phyloP scores from a whole-genome alignment of 2,113 vertebrate genomes.

The Rhinichthys klamathensis region DNA sequence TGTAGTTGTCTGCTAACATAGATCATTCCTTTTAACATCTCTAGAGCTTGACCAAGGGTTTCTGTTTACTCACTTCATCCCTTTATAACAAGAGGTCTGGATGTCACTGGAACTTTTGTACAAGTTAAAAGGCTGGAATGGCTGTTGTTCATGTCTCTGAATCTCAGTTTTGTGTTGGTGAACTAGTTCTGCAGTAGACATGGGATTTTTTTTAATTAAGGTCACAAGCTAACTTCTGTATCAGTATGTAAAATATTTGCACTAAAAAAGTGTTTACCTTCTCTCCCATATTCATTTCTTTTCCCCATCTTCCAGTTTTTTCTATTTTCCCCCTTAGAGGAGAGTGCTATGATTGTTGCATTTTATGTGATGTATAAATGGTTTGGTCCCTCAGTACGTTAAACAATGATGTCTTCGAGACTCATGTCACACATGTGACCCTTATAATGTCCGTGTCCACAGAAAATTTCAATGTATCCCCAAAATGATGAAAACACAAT shows the following conservation, averaged over 20 bases:
- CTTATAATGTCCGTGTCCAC: neutral
- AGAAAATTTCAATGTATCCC: neutral
- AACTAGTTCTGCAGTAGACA: neutral
- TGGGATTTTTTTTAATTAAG: neutral
- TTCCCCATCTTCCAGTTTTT: neutral
- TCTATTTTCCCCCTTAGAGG: neutral
- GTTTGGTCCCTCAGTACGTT: neutral
- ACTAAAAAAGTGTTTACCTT: neutral
- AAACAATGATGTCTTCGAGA: neutral
- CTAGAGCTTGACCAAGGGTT: neutral
- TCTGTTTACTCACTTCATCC: constrained; percentile 25
- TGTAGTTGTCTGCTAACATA: constrained; percentile 29
- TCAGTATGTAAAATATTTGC: neutral
- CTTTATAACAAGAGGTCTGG: neutral
- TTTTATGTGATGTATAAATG: neutral
- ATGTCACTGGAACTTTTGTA: neutral
- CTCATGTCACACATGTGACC: neutral
- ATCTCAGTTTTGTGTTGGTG: neutral
- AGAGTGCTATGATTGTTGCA: neutral
- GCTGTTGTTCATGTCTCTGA: neutral
- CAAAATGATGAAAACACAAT: neutral
- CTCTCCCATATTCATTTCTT: neutral
- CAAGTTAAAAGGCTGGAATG: neutral
- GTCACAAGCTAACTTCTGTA: neutral
- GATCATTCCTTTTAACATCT: constrained; percentile 9